Evolutionary conservation across 2,888 invertebrate genomes (phyloP), one percentile per base, ranked within the genome.

Genomic region (Coecobrya sp.): DNA sequence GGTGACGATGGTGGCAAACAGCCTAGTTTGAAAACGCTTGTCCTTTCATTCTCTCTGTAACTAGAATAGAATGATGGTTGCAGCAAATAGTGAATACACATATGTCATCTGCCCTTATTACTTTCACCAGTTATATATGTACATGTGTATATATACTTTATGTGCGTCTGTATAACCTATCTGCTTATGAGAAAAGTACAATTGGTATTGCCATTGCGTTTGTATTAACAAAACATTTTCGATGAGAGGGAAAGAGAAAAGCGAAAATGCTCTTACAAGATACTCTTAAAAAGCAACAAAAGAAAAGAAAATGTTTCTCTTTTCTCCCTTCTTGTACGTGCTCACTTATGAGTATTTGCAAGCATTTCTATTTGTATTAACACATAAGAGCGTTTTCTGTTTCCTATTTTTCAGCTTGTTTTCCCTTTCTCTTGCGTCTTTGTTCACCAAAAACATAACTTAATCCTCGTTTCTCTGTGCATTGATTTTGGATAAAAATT

Each of bases 401-500:
- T n/a, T 82, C 30, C 52, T 81, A 73, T 81, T 62, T 85, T 84
- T 65, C 65, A 86, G 90, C 82, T 91, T 86, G 68, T 91, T 79
- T 73, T 76, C 22, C 0, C 27, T 86, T 86, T 91, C 55, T 79
- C 59, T 73, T 55, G 4, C 25, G n/a, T 68, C 81, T 76, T 91
- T 91, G 86, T 91, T 91, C 86, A 70, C 79, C 79, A 70, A 65
- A 86, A 84, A 81, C 73, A 91, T 70, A 91, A 91, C 91, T 91
- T 91, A 91, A 91, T 91, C 91, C 91, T 65, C 55, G 85, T 86
- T 30, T 79, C 79, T 86, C 45, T 86, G 42, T 91, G 91, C 91
- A 91, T 91, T 91, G 91, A 91, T 91, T 91, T 91, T 62, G 91
- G 91, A 91, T 86, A 91, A 91, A 91, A 86, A 59, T 55, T 88